Evolutionary conservation across 2,888 invertebrate species (phyloP).

Genomic region (Dolichopus griseipennis): DNA sequence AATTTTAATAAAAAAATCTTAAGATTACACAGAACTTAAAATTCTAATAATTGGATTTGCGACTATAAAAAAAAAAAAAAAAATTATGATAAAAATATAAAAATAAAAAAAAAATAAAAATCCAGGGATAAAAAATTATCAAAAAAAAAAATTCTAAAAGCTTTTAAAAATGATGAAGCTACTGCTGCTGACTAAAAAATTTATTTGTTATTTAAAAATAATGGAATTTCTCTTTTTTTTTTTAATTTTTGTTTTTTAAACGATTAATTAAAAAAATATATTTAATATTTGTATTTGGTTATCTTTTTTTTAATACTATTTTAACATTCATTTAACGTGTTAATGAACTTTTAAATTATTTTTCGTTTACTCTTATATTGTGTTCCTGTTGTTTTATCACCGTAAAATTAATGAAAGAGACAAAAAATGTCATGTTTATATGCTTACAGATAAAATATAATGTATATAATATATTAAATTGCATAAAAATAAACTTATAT

Average conservation of each 20-base stretch:
- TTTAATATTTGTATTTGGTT: background rate
- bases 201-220: background rate
- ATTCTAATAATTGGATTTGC: no score
- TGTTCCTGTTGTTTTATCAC: background rate
- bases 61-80: no score
- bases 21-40: no score
- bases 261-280: background rate
- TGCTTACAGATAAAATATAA: background rate
- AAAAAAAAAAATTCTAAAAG: no score
- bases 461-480: background rate
- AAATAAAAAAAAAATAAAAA: no score
- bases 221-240: background rate
- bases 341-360: background rate
- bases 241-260: background rate
- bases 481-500: background rate
- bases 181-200: no score
- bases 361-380: background rate
- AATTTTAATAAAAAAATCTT: no score
- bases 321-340: background rate
- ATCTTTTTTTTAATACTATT: no score
- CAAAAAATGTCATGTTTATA: background rate
- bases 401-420: background rate
- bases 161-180: no score
- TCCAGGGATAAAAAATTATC: no score
- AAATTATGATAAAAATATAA: no score